phyloP scores from a whole-genome alignment of 2,113 vertebrate species.

The Egretta garzetta region DNA sequence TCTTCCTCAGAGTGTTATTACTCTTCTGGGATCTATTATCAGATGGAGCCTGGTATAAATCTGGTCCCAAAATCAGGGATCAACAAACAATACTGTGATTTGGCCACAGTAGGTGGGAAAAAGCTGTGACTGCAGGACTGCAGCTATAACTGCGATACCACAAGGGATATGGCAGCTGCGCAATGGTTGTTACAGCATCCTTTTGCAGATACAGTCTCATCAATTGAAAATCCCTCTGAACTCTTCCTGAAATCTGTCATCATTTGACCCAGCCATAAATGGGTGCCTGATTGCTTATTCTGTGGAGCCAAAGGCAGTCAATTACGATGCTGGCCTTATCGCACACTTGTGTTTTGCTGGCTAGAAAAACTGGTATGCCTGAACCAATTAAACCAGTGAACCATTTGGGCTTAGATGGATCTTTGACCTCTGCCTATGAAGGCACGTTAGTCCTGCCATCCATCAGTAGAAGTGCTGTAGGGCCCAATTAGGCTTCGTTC shows the following conservation, averaged over 20 bases:
- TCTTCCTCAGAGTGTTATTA: background rate
- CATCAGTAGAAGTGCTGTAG: background rate
- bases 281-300: background rate
- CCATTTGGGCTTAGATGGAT: background rate
- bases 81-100: background rate
- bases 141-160: background rate
- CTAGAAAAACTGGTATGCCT: background rate
- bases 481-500: conserved; percentile 11
- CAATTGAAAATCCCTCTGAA: background rate
- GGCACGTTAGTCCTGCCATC: background rate
- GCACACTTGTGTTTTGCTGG: background rate
- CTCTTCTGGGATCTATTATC: background rate
- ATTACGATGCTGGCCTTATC: background rate
- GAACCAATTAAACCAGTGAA: conserved; percentile 38
- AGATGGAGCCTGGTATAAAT: background rate
- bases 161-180: background rate
- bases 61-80: background rate
- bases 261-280: background rate
- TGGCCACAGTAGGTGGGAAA: background rate
- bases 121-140: background rate
- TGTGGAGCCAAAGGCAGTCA: background rate
- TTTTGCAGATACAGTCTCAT: background rate
- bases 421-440: conserved; percentile 28
- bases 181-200: background rate
- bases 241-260: conserved; percentile 4